A percentile compares a stretch with the other conserved stretches of the same genome.
These are phyloP conservation scores for Pristionchus maxplancki DNA, from an alignment of 2,888 invertebrate genomes.

Conservation along the genomic window DNA sequence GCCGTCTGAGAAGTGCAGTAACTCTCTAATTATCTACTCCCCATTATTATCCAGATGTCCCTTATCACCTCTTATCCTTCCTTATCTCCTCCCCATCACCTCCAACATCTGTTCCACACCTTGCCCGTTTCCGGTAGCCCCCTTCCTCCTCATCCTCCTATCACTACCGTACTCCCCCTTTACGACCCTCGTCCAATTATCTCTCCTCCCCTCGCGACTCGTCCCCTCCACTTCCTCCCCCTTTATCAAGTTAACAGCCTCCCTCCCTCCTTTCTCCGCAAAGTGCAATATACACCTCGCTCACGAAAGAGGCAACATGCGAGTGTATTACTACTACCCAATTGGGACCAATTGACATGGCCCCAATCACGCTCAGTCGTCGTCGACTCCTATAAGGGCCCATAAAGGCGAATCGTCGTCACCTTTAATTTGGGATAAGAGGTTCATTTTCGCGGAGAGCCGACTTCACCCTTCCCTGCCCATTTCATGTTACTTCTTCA, in stretches of 20 bases:
- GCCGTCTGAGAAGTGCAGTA: too few species aligned
- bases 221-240: constrained; percentile 28
- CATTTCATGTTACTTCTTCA: constrained; percentile 44
- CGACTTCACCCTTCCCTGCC: neutral
- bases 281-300: neutral
- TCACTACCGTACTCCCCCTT: constrained; percentile 14
- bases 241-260: constrained; percentile 33
- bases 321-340: constrained; percentile 1
- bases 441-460: neutral
- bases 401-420: constrained; percentile 18
- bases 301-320: neutral
- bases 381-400: neutral
- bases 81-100: constrained; percentile 15
- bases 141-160: neutral
- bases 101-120: constrained; percentile 17
- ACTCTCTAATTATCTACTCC: neutral
- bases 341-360: neutral
- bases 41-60: neutral
- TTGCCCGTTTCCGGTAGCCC: neutral
- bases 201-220: neutral
- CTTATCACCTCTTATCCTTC: neutral
- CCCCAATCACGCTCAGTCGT: neutral
- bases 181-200: neutral
- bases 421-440: constrained; percentile 47
- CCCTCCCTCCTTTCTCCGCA: constrained; percentile 11